Conservation (phyloP, 2,113 vertebrate genomes). For the Macrotis lagotis region DNA sequence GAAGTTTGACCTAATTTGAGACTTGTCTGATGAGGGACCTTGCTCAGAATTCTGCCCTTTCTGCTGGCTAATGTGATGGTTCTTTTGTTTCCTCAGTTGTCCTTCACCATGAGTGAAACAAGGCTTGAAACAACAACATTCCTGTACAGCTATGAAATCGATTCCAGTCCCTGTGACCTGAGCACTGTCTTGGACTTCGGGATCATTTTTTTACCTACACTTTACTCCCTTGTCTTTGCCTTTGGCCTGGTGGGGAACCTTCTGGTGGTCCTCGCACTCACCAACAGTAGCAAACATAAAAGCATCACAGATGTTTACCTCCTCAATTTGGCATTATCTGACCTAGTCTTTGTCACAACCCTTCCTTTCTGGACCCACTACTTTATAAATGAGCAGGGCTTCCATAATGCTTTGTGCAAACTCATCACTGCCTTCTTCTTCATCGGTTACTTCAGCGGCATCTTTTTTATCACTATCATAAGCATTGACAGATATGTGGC, state of each 20-base stretch:
- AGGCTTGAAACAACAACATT: neutral
- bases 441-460: constrained; percentile 89
- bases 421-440: constrained; percentile 86
- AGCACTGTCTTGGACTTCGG: constrained; percentile 76
- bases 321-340: constrained; percentile 90
- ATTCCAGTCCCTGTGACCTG: constrained; percentile 65
- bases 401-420: constrained; percentile 86
- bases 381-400: constrained; percentile 80
- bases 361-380: constrained; percentile 92
- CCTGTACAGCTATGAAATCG: constrained; percentile 63
- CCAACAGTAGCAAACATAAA: constrained; percentile 80
- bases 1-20: neutral
- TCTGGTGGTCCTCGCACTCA: constrained; percentile 89
- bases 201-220: constrained; percentile 73
- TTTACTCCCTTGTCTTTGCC: constrained; percentile 85
- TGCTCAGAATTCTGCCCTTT: neutral
- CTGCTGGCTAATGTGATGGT: neutral
- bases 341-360: constrained; percentile 89
- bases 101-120: constrained; percentile 71
- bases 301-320: constrained; percentile 94
- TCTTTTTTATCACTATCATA: constrained; percentile 93
- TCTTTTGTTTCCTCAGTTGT: constrained; percentile 51
- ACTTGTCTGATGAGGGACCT: neutral
- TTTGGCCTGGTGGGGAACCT: constrained; percentile 90
- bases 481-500: constrained; percentile 92